phyloP scores from a whole-genome alignment of 2,797 vertebrate species.

The Aulostomus chinensis region DNA sequence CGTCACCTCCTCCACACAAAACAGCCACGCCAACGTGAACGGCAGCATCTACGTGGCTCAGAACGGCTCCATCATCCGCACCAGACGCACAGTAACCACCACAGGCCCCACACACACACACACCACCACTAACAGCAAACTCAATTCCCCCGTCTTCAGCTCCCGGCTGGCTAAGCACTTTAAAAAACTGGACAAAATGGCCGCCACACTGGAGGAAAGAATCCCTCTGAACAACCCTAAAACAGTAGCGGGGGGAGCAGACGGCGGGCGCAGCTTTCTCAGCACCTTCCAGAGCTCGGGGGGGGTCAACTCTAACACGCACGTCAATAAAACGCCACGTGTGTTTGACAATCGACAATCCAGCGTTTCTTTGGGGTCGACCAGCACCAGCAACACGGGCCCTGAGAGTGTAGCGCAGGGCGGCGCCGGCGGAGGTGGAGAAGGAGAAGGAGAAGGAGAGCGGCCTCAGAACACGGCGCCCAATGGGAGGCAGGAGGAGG shows the following conservation, averaged over 20 bases:
- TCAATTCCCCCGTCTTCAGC: conserved; percentile 81
- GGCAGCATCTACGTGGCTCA: conserved; percentile 92
- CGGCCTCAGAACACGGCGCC: too few relatives aligned
- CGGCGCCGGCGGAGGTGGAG: too few relatives aligned
- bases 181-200: conserved; percentile 93
- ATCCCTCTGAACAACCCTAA: conserved; percentile 81
- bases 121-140: conserved; percentile 80
- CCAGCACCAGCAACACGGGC: conserved; percentile 62
- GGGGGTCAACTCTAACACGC: conserved; percentile 62
- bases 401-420: conserved; percentile 45
- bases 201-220: conserved; percentile 89
- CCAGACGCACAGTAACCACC: conserved; percentile 79
- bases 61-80: conserved; percentile 95
- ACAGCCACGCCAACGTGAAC: conserved; percentile 82
- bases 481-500: too few relatives aligned
- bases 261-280: conserved; percentile 53
- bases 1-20: conserved; percentile 66
- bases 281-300: conserved; percentile 65
- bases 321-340: conserved; percentile 76
- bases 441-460: too few relatives aligned
- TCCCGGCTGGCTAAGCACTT: conserved; percentile 88
- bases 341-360: conserved; percentile 81
- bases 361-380: conserved; percentile 83
- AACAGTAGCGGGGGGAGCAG: conserved; percentile 14
- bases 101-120: conserved; percentile 41